phyloP scores from a whole-genome alignment of 2,888 invertebrate genomes.

The Nemapogon koenigi region DNA sequence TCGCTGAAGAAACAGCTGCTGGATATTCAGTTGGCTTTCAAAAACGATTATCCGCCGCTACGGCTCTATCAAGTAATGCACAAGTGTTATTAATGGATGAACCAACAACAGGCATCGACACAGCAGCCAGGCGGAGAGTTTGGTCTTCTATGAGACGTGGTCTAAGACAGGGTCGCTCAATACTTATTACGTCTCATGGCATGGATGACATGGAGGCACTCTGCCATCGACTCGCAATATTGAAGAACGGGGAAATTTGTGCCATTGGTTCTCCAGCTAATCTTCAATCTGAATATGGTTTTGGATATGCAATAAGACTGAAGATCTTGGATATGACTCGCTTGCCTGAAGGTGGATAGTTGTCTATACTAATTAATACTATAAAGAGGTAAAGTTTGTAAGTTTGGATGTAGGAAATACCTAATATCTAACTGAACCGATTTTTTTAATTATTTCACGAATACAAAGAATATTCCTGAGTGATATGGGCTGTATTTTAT shows the following conservation, averaged over 20 bases:
- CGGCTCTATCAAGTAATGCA: conserved; percentile 43
- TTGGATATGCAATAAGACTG: conserved; percentile 69
- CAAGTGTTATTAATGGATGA: conserved; percentile 75
- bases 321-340: conserved; percentile 30
- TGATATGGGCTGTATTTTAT: no score
- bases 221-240: conserved; percentile 78
- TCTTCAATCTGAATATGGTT: conserved; percentile 73
- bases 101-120: conserved; percentile 76
- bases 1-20: conserved; percentile 15
- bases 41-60: conserved; percentile 52
- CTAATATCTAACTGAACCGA: no score
- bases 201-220: conserved; percentile 90
- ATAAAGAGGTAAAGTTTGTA: no score
- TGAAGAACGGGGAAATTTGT: conserved; percentile 74
- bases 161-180: conserved; percentile 54
- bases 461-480: no score
- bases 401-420: no score
- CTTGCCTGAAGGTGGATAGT: no score
- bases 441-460: no score
- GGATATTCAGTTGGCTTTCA: conserved; percentile 77
- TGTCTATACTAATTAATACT: no score
- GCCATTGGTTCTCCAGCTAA: conserved; percentile 77
- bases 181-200: conserved; percentile 75
- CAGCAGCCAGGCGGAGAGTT: conserved; percentile 68
- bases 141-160: conserved; percentile 67